Evolutionary conservation across 23 tunicate species (phyloP).

Genomic region (Ciona savignyi): DNA sequence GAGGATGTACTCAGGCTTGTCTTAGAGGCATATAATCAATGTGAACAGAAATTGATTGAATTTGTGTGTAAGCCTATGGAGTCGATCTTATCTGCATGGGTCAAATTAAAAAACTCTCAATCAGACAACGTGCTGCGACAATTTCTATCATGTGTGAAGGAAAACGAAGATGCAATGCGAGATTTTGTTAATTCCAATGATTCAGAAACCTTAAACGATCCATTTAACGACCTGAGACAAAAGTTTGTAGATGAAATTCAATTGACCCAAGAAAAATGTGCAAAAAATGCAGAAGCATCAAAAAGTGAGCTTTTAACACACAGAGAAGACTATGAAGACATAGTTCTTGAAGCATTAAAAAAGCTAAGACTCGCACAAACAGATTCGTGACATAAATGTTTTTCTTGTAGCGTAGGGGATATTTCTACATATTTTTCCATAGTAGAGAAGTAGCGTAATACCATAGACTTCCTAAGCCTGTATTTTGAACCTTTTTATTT

Average conservation of each 20-base stretch:
- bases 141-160: slow-evolving; percentile 17
- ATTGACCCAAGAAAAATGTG: not conserved
- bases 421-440: too few species aligned
- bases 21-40: slow-evolving; percentile 25
- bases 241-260: not conserved
- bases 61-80: slow-evolving; percentile 29
- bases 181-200: not conserved
- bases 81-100: slow-evolving; percentile 49
- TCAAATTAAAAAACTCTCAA: slow-evolving; percentile 25
- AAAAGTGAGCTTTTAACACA: not conserved
- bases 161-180: slow-evolving; percentile 22
- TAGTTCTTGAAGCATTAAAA: not conserved
- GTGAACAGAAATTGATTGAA: slow-evolving; percentile 20
- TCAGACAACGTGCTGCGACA: slow-evolving; percentile 22
- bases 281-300: not conserved
- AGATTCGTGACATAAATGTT: too few species aligned
- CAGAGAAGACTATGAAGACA: not conserved
- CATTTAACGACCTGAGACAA: not conserved
- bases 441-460: too few species aligned
- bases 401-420: too few species aligned
- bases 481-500: too few species aligned
- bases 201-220: not conserved
- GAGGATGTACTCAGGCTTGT: slow-evolving; percentile 24
- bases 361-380: not conserved
- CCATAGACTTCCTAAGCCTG: too few species aligned